phyloP scores from a whole-genome alignment of 2,113 vertebrate species.

The Cebidichthys violaceus region DNA sequence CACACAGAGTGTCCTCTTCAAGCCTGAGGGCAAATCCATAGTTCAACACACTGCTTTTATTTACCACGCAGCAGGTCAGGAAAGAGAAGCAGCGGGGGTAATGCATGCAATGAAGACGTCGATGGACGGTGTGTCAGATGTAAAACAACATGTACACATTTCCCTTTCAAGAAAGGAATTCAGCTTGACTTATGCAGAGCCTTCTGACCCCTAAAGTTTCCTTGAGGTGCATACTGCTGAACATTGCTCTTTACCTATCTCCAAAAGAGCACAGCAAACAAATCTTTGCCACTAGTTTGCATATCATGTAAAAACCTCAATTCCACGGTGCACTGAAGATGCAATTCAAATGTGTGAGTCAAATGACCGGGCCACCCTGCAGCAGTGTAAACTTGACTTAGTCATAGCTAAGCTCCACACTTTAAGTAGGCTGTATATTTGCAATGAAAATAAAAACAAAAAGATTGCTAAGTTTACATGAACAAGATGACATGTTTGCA shows the following conservation, averaged over 20 bases:
- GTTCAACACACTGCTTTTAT: slow-evolving; percentile 54
- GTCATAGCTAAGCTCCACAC: slow-evolving; percentile 27
- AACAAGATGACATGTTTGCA: slow-evolving; percentile 43
- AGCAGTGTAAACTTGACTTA: slow-evolving; percentile 44
- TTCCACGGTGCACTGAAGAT: slow-evolving; percentile 63
- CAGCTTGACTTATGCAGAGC: slow-evolving; percentile 72
- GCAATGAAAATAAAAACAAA: neutral
- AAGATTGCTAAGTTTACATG: slow-evolving; percentile 23
- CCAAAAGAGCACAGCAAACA: slow-evolving; percentile 66
- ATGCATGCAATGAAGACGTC: slow-evolving; percentile 44
- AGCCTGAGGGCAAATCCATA: slow-evolving; percentile 57
- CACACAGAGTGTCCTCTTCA: slow-evolving; percentile 14
- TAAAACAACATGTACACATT: slow-evolving; percentile 57
- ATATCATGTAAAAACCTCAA: slow-evolving; percentile 67
- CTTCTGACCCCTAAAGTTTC: slow-evolving; percentile 56
- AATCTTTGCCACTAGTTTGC: slow-evolving; percentile 72
- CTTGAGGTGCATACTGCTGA: slow-evolving; percentile 61
- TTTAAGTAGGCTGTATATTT: slow-evolving; percentile 20
- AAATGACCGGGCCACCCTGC: slow-evolving; percentile 55
- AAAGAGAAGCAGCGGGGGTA: slow-evolving; percentile 6
- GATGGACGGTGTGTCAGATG: slow-evolving; percentile 47
- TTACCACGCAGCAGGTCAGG: slow-evolving; percentile 34
- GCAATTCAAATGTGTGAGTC: slow-evolving; percentile 72
- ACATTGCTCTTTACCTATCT: slow-evolving; percentile 51
- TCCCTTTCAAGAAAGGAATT: slow-evolving; percentile 38